Percentiles rank a stretch among this genome's conserved stretches.
phyloP scores from a whole-genome alignment of 2,113 vertebrate species.

The Actinemys pallida region DNA sequence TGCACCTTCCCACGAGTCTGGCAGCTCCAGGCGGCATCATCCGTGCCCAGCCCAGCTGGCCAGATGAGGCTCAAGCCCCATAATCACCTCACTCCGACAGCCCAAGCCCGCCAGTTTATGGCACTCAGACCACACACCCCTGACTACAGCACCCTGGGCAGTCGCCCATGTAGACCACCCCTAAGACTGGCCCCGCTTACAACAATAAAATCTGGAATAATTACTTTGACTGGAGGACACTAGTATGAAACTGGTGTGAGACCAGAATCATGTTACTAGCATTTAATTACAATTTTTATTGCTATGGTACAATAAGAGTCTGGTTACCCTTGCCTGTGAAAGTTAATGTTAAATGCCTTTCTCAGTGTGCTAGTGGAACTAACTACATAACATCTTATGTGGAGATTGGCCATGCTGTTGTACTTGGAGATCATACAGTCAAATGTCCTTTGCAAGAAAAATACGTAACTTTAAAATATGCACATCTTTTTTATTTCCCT shows the following conservation, averaged over 20 bases:
- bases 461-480: not conserved
- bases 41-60: too few relatives aligned
- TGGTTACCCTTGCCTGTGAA: not conserved
- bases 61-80: too few relatives aligned
- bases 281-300: not conserved
- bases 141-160: too few relatives aligned
- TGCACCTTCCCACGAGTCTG: too few relatives aligned
- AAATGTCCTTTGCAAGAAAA: slow-evolving; percentile 1
- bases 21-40: too few relatives aligned
- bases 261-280: not conserved
- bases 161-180: too few relatives aligned
- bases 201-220: not conserved
- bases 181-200: too few relatives aligned
- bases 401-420: not conserved
- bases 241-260: not conserved
- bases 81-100: too few relatives aligned
- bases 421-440: not conserved
- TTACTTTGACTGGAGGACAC: not conserved
- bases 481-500: not conserved
- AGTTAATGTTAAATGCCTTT: not conserved
- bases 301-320: not conserved
- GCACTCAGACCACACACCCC: too few relatives aligned
- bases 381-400: not conserved
- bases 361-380: not conserved
- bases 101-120: too few relatives aligned